Evolutionary conservation across 2,888 invertebrate genomes (phyloP).

Genomic region (Trissolcus brochymenae): DNA sequence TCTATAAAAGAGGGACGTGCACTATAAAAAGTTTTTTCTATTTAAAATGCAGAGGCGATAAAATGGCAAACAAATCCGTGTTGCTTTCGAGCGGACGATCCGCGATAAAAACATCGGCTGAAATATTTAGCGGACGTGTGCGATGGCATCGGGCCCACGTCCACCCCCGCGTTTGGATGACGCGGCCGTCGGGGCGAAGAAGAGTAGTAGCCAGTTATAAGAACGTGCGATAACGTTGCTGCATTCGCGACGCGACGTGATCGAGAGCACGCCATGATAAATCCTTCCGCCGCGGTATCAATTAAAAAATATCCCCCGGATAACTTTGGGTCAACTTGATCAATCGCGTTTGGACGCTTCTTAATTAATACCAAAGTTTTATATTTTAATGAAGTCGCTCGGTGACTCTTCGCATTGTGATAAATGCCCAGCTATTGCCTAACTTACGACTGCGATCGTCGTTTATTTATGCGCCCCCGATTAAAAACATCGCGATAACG

Average conservation of each 20-base stretch:
- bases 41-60: constrained; percentile 42
- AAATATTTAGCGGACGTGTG: constrained; percentile 30
- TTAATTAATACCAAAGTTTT: constrained; percentile 41
- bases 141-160: constrained; percentile 7
- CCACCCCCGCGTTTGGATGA: constrained; percentile 65
- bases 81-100: constrained; percentile 27
- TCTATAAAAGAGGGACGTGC: constrained; percentile 42
- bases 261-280: constrained; percentile 35
- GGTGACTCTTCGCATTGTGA: constrained; percentile 41
- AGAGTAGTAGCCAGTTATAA: constrained; percentile 54
- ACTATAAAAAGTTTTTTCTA: constrained; percentile 38
- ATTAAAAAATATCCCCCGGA: constrained; percentile 32
- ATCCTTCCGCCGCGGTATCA: constrained; percentile 30
- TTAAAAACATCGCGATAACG: constrained; percentile 33
- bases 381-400: constrained; percentile 45
- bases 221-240: constrained; percentile 66
- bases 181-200: constrained; percentile 63
- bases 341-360: constrained; percentile 20
- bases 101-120: constrained; percentile 31
- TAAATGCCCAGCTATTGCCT: constrained; percentile 29
- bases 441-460: constrained; percentile 26
- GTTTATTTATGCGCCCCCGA: constrained; percentile 43
- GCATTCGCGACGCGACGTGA: constrained; percentile 47
- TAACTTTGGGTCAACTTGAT: constrained; percentile 20
- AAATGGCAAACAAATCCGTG: constrained; percentile 42